A percentile compares a stretch with the other conserved stretches of the same genome.
These are phyloP conservation scores for Tanypteryx hageni DNA, from an alignment of 2,888 invertebrate species.

Conservation along the genomic window DNA sequence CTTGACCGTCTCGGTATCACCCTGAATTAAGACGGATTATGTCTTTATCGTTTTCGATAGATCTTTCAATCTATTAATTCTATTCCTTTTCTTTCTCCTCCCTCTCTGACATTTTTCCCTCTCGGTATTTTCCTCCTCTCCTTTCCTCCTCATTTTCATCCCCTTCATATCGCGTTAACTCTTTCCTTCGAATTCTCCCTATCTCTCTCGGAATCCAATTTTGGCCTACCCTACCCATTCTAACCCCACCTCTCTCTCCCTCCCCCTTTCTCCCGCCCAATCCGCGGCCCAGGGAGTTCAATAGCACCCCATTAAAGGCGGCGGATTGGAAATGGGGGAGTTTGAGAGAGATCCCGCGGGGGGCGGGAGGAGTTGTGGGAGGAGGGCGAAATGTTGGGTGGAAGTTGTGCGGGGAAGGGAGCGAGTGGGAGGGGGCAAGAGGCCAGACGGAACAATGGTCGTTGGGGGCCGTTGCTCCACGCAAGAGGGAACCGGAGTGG, in stretches of 20 bases:
- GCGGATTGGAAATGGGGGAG: conserved; percentile 30
- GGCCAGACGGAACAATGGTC: conserved; percentile 63
- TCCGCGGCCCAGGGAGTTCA: conserved; percentile 41
- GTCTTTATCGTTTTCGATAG: no score
- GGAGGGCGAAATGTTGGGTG: not conserved
- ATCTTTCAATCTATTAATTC: no score
- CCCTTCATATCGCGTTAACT: no score
- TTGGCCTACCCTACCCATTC: not conserved
- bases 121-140: no score
- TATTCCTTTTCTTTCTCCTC: no score
- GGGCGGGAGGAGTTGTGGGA: not conserved
- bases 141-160: no score
- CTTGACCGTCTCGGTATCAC: no score
- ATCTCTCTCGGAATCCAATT: conserved; percentile 21
- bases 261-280: not conserved
- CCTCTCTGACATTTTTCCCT: no score
- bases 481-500: conserved; percentile 12
- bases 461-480: conserved; percentile 59
- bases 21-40: no score
- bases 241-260: not conserved
- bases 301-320: conserved; percentile 60
- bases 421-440: not conserved
- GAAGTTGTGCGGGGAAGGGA: not conserved
- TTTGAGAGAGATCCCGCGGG: not conserved
- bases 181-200: not conserved